Base-by-base conservation (phyloP, 2,888 invertebrate species). In the Liopterus haemorrhoidalis region DNA sequence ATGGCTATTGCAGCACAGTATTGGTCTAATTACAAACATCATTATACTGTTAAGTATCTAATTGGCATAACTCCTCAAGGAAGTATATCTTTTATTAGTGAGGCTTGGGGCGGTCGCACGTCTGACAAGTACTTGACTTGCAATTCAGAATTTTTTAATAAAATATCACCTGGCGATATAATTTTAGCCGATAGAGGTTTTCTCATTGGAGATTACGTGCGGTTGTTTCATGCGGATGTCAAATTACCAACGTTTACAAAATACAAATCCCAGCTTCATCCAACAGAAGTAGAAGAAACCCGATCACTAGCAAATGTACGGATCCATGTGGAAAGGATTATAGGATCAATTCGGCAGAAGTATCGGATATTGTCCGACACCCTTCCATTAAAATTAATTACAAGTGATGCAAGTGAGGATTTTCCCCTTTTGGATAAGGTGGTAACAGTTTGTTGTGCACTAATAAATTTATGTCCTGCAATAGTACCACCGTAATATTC, bases 181-280 rank as follows among this genome's bases (percentile, higher is more conserved):
- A 33, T 53, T 37, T 24, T 50, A 19, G 52, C 53, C 8, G 50
- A 52, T n/a, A 41, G 53, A 16, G 49, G 52, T 6, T 49, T 54
- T 48, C 41, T 50, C 27, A 51, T 54, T n/a, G n/a, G n/a, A n/a
- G n/a, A n/a, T n/a, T n/a, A n/a, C n/a, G n/a, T n/a, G n/a, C n/a
- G n/a, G n/a, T n/a, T n/a, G n/a, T n/a, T n/a, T n/a, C n/a, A n/a
- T n/a, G n/a, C n/a, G n/a, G n/a, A n/a, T n/a, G n/a, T n/a, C n/a
- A n/a, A n/a, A n/a, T n/a, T 51, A 6, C 52, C 51, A 14, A 52
- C 52, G 2, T 54, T 55, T 44, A 53, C 52, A 2, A 53, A 49
- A 37, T 54, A 50, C 11, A 49, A 53, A 46, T 47, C 43, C 20
- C 54, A 56, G 25, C 33, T 56, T 27, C 46, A 53, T 45, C 49